These are phyloP conservation scores for Sphaeramia orbicularis DNA, from an alignment of 2,797 vertebrate species.

Conservation along the genomic window DNA sequence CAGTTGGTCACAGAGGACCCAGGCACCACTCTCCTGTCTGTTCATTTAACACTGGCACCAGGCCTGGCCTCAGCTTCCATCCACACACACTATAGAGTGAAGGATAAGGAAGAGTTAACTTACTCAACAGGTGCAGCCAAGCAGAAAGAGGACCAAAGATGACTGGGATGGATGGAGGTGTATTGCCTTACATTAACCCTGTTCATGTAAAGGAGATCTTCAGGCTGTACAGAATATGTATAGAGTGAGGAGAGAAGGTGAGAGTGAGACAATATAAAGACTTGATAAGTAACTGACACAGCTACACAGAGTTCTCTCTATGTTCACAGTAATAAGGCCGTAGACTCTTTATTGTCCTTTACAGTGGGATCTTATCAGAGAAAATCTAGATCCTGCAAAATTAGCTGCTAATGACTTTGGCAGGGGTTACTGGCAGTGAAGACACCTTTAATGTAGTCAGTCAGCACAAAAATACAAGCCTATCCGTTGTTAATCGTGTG, in stretches of 20 bases:
- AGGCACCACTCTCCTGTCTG: constrained; percentile 63
- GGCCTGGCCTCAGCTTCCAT: constrained; percentile 43
- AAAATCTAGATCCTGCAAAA: constrained; percentile 59
- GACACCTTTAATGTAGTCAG: constrained; percentile 39
- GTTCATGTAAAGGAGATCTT: constrained; percentile 49
- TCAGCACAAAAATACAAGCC: constrained; percentile 31
- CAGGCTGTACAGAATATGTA: constrained; percentile 44
- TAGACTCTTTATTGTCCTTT: constrained; percentile 21
- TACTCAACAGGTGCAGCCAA: constrained; percentile 66
- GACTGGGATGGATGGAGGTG: constrained; percentile 66
- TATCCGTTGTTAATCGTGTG: constrained; percentile 16
- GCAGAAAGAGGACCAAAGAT: constrained; percentile 68
- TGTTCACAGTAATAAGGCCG: constrained; percentile 13
- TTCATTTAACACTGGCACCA: constrained; percentile 65
- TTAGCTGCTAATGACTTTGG: constrained; percentile 67
- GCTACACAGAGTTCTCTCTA: constrained; percentile 11
- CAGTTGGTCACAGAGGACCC: constrained; percentile 68
- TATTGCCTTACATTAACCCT: constrained; percentile 76
- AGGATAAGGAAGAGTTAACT: constrained; percentile 68
- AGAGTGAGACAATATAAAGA: constrained; percentile 29
- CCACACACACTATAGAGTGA: constrained; percentile 23
- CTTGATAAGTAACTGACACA: constrained; percentile 40
- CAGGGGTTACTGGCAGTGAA: constrained; percentile 45
- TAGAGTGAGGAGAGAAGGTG: constrained; percentile 21
- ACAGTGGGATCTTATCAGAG: constrained; percentile 48